phyloP scores from a whole-genome alignment of 2,888 invertebrate genomes.

The Portevinia maculata region DNA sequence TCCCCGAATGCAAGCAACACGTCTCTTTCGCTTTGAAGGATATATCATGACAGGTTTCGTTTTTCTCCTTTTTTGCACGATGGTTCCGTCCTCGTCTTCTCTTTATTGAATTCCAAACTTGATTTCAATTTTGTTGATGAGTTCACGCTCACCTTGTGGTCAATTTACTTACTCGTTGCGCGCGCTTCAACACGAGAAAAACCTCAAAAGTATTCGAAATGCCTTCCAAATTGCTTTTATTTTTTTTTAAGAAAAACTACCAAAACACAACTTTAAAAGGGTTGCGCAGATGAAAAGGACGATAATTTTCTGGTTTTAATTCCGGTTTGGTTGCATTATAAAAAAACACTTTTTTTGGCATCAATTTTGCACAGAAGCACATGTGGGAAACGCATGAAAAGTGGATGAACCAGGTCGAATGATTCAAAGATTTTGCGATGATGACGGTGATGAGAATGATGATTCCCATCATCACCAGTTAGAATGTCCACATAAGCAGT shows the following conservation, averaged over 20 bases:
- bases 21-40: constrained; percentile 38
- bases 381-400: constrained; percentile 70
- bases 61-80: constrained; percentile 11
- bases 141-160: constrained; percentile 72
- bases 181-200: constrained; percentile 69
- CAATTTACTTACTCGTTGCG: constrained; percentile 71
- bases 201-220: constrained; percentile 34
- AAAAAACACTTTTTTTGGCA: constrained; percentile 39
- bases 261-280: constrained; percentile 47
- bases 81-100: constrained; percentile 7
- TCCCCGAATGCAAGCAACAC: constrained; percentile 68
- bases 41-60: constrained; percentile 27
- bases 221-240: background rate
- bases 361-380: constrained; percentile 12
- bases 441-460: constrained; percentile 48
- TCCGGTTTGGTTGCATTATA: constrained; percentile 71
- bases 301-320: constrained; percentile 72
- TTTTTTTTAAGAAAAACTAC: constrained; percentile 61
- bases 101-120: constrained; percentile 71
- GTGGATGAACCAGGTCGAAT: constrained; percentile 50
- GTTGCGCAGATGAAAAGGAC: constrained; percentile 62
- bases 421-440: constrained; percentile 4
- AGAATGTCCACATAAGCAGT: constrained; percentile 8
- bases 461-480: constrained; percentile 45
- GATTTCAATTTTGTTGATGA: constrained; percentile 73